Base-by-base conservation (phyloP, 2,113 vertebrate species). In the Okapia johnstoni region DNA sequence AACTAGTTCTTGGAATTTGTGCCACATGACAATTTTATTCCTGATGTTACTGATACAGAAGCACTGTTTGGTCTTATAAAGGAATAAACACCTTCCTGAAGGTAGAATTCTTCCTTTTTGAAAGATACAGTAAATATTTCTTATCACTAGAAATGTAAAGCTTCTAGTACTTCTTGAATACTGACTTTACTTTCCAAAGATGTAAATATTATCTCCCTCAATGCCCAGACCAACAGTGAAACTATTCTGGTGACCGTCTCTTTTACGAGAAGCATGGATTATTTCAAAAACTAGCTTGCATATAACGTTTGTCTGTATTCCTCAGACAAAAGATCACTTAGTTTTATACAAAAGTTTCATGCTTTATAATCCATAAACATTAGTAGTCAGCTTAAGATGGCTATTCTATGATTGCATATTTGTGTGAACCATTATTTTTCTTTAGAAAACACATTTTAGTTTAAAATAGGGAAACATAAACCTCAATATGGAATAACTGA, bases 391-490 rank as follows among this genome's bases (percentile, higher is more conserved):
- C 12, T 96, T 92, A 85, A 91, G 30, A 87, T 52, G 70, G 11
- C 88, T 91, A 40, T 48, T 95, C 66, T 80, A 40, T 70, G 46
- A 83, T n/a, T 96, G 66, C 88, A 91, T 48, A 43, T 63, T 76
- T 94, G 43, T 85, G 28, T 21, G 87, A 89, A 88, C 85, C 54
- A 50, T 89, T 92, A 79, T 83, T 52, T 63, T 96, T 77, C 58
- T 97, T 93, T 79, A 93, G 77, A 79, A 93, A 97, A 97, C 6
- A 70, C 19, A 92, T 43, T 63, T 89, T 11, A 96, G 33, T 57
- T 95, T 95, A 94, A 96, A 96, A 88, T 54, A 77, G 46, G 79
- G 21, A 84, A 76, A 92, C 33, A 94, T 16, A 89, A 88, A 93
- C n/a, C 61, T 93, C 58, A 90, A 85, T 90, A 93, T 7, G 93